phyloP scores from a whole-genome alignment of 1,140 invertebrate genomes.

The Periplaneta americana region DNA sequence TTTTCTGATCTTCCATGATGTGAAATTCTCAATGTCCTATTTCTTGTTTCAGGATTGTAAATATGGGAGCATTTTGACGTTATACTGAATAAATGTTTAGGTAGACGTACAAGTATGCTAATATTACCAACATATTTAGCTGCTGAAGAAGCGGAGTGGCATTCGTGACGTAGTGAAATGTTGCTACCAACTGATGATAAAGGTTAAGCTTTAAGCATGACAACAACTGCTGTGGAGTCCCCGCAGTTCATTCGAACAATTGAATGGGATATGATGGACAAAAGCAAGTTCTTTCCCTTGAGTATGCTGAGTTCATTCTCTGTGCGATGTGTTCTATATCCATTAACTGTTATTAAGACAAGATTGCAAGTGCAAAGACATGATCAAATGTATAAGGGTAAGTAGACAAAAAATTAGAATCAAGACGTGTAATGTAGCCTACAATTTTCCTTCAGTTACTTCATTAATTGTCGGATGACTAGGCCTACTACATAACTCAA shows the following conservation, averaged over 20 bases:
- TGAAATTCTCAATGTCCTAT: too few species aligned
- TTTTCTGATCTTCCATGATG: background rate
- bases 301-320: constrained; percentile 83
- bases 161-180: background rate
- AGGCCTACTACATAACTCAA: too few species aligned
- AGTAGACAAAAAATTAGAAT: too few species aligned
- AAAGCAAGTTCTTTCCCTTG: constrained; percentile 85
- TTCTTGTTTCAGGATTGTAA: background rate
- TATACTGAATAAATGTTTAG: background rate
- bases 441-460: too few species aligned
- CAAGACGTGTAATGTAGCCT: too few species aligned
- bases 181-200: constrained; percentile 3
- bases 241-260: constrained; percentile 71
- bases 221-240: constrained; percentile 25
- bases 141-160: background rate
- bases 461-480: too few species aligned
- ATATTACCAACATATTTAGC: background rate
- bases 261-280: constrained; percentile 99
- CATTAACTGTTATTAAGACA: constrained; percentile 94
- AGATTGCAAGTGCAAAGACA: constrained; percentile 85
- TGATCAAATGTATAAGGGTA: constrained; percentile 76
- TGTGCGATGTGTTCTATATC: constrained; percentile 88
- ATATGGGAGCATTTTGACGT: background rate
- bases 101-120: background rate
- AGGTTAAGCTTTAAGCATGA: background rate